phyloP scores from a whole-genome alignment of 2,113 vertebrate genomes.

The Phainopepla nitens region DNA sequence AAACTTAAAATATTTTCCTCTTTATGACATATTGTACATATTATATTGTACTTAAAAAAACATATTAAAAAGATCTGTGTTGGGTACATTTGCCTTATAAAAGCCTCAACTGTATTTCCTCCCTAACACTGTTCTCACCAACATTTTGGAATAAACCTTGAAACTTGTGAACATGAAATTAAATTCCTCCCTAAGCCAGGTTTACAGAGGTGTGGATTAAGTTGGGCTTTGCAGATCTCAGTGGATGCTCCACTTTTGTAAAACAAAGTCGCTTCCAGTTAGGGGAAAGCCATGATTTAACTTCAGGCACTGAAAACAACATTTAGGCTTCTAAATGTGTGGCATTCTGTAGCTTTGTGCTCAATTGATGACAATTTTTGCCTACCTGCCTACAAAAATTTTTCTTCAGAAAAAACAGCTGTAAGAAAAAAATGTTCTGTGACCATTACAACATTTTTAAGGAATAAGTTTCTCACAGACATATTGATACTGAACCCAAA shows the following conservation, averaged over 20 bases:
- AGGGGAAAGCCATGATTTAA: neutral
- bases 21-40: slow-evolving; percentile 55
- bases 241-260: neutral
- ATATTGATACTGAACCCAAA: neutral
- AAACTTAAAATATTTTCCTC: slow-evolving; percentile 59
- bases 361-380: neutral
- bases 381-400: neutral
- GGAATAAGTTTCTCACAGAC: neutral
- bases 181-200: neutral
- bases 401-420: neutral
- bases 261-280: neutral
- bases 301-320: neutral
- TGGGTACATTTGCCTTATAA: slow-evolving; percentile 15
- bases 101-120: neutral
- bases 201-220: slow-evolving; percentile 9
- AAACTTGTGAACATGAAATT: slow-evolving; percentile 12
- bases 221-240: neutral
- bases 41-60: slow-evolving; percentile 45
- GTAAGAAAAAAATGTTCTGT: neutral
- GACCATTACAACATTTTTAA: neutral
- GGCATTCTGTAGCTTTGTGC: neutral
- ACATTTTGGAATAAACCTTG: neutral
- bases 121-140: neutral
- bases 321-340: neutral
- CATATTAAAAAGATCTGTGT: neutral